A percentile compares a stretch with the other conserved stretches of the same genome.
These are phyloP conservation scores for Eubasilissa splendida DNA, from an alignment of 2,888 invertebrate genomes.

Conservation along the genomic window DNA sequence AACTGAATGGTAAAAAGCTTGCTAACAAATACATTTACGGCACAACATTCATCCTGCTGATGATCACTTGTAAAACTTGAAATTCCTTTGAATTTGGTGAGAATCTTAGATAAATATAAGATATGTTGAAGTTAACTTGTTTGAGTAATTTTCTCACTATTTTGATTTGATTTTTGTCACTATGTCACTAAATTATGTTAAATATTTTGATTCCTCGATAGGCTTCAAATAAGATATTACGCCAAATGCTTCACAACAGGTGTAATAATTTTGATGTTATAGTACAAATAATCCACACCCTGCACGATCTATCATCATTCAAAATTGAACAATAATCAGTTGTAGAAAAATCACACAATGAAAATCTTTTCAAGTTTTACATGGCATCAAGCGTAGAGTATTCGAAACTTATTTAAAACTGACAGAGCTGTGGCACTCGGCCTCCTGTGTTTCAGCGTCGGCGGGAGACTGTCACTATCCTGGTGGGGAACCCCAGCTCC, in stretches of 20 bases:
- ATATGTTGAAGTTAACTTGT: too few species aligned
- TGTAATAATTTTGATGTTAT: too few species aligned
- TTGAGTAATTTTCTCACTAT: too few species aligned
- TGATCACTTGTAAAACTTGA: neutral
- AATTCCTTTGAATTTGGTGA: neutral
- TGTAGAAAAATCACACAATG: neutral
- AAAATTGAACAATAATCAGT: neutral
- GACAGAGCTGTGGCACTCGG: constrained; percentile 57
- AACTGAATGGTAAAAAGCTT: constrained; percentile 35
- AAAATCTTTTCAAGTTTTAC: constrained; percentile 9
- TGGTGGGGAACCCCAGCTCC: constrained; percentile 46
- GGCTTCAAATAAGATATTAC: too few species aligned
- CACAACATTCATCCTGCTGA: constrained; percentile 21
- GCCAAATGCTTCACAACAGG: too few species aligned
- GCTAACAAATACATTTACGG: constrained; percentile 36
- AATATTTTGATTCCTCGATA: too few species aligned
- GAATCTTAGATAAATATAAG: too few species aligned
- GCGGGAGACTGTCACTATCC: constrained; percentile 57
- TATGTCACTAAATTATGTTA: too few species aligned
- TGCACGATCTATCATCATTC: too few species aligned
- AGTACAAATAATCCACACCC: too few species aligned
- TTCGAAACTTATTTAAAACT: constrained; percentile 53
- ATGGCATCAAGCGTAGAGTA: neutral
- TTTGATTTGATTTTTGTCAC: too few species aligned
- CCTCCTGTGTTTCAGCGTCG: constrained; percentile 56